Conservation (phyloP, 2,113 vertebrate genomes). For the Edolisoma coerulescens region DNA sequence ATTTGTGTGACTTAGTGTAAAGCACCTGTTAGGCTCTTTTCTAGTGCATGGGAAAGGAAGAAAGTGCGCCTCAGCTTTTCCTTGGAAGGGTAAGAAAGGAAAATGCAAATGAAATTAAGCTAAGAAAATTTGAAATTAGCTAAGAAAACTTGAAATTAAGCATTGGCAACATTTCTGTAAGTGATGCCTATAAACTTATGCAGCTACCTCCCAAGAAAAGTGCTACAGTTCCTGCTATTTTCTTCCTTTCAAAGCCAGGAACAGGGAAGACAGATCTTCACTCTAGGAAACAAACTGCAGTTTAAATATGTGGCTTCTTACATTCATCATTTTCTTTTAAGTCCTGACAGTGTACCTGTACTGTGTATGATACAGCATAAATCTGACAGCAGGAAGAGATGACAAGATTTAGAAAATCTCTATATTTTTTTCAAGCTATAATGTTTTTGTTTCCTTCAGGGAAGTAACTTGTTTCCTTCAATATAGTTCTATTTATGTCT, state of each 20-base stretch:
- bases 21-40: background rate
- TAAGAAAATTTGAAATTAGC: background rate
- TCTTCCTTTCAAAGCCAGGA: background rate
- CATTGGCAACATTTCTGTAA: background rate
- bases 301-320: background rate
- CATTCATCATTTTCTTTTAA: background rate
- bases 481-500: background rate
- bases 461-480: background rate
- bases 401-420: background rate
- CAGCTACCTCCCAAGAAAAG: background rate
- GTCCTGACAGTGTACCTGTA: background rate
- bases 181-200: background rate
- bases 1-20: background rate
- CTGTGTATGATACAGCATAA: background rate
- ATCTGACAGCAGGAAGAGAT: background rate
- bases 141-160: background rate
- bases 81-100: background rate
- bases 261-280: background rate
- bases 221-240: background rate
- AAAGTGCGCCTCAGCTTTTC: background rate
- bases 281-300: background rate
- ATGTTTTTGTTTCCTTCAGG: background rate
- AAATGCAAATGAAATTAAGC: background rate
- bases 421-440: background rate
- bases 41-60: background rate